Conservation (phyloP, 2,888 invertebrate genomes). For the Agrochola lychnidis region DNA sequence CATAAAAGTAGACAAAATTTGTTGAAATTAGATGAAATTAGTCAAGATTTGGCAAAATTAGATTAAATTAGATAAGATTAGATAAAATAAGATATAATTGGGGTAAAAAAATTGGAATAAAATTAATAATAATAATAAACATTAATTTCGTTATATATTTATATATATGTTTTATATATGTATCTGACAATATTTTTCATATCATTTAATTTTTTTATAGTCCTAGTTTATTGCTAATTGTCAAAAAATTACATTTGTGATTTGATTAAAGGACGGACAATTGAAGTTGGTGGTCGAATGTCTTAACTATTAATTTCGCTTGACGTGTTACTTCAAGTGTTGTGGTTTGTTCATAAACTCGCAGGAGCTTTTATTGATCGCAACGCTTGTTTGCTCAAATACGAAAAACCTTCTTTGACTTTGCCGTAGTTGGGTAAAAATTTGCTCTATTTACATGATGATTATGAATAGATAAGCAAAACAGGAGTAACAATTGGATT, state of each 20-base stretch:
- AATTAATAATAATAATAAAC: no score
- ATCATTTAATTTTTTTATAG: background rate
- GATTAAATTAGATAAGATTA: no score
- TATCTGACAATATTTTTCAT: no score
- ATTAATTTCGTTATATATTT: no score
- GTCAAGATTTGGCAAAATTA: no score
- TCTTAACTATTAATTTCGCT: background rate
- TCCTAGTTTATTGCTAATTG: background rate
- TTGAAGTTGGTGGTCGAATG: background rate
- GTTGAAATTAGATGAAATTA: no score
- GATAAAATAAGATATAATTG: no score
- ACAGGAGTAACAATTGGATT: background rate
- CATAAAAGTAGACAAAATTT: no score
- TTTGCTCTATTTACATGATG: background rate
- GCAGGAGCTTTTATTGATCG: background rate
- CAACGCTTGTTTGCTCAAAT: background rate
- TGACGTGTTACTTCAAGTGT: background rate
- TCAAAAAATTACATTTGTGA: background rate
- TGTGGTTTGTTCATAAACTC: background rate
- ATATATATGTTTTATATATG: no score
- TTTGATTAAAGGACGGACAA: no score
- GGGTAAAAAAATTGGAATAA: no score
- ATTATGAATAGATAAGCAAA: background rate
- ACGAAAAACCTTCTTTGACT: background rate
- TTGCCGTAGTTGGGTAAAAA: background rate